Percentiles rank a stretch among this genome's conserved stretches.
phyloP scores from a whole-genome alignment of 1,140 invertebrate genomes.

The Trinorchestia longiramus region DNA sequence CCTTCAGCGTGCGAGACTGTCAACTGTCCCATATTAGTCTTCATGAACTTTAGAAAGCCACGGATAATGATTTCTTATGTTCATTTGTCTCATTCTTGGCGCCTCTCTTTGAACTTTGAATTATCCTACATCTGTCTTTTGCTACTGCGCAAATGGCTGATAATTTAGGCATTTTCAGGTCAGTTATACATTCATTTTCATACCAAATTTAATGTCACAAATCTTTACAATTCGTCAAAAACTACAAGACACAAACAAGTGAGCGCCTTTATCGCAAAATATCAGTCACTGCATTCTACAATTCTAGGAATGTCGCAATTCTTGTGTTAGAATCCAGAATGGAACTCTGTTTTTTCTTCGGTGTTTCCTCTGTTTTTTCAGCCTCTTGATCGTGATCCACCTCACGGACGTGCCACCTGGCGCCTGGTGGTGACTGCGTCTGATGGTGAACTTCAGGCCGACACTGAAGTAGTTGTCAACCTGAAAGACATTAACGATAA shows the following conservation, averaged over 20 bases:
- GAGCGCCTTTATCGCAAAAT: neutral
- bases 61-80: no score
- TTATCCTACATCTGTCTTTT: no score
- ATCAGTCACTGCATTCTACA: neutral
- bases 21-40: no score
- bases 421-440: conserved; percentile 55
- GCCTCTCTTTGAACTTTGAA: no score
- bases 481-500: conserved; percentile 59
- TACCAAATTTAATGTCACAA: no score
- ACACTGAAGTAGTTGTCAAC: conserved; percentile 57
- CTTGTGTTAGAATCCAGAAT: neutral
- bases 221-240: neutral
- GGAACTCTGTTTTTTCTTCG: neutral
- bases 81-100: no score
- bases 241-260: neutral
- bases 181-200: no score
- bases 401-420: conserved; percentile 56
- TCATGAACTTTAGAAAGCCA: no score
- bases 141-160: no score
- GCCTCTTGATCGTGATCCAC: conserved; percentile 61
- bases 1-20: no score
- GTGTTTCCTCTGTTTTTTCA: neutral
- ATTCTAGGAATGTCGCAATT: neutral
- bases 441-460: conserved; percentile 56
- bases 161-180: no score